phyloP scores from a whole-genome alignment of 1,140 invertebrate species.

The Drosophila burlai region DNA sequence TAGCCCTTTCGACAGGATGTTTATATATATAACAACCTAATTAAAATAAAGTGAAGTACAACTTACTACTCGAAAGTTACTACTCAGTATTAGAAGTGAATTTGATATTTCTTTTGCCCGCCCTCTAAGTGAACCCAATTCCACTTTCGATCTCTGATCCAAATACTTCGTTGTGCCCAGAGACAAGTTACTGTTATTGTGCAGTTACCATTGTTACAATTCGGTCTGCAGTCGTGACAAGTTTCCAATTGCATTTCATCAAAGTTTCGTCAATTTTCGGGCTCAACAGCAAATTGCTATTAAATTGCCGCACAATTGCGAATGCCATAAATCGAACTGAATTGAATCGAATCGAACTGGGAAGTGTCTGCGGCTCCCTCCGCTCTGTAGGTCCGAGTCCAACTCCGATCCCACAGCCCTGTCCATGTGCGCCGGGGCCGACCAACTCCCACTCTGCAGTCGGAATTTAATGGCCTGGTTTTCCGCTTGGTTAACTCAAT shows the following conservation, averaged over 20 bases:
- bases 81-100: background rate
- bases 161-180: conserved; percentile 15
- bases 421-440: conserved; percentile 5
- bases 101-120: background rate
- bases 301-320: conserved; percentile 80
- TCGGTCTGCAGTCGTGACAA: conserved; percentile 54
- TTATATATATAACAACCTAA: background rate
- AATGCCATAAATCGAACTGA: conserved; percentile 75
- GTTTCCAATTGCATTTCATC: conserved; percentile 79
- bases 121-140: conserved; percentile 17
- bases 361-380: conserved; percentile 16
- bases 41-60: background rate
- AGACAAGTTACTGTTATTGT: conserved; percentile 31
- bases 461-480: conserved; percentile 80
- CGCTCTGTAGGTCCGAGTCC: conserved; percentile 24
- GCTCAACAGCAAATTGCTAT: conserved; percentile 75
- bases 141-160: conserved; percentile 49
- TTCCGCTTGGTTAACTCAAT: conserved; percentile 83
- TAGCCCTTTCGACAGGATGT: background rate
- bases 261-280: conserved; percentile 68
- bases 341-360: conserved; percentile 41
- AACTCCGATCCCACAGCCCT: conserved; percentile 21
- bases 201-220: conserved; percentile 70
- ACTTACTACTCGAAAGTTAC: background rate
- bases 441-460: conserved; percentile 34